Evolutionary conservation across 1,140 invertebrate species (phyloP).

Genomic region (Neotoxoptera formosana): DNA sequence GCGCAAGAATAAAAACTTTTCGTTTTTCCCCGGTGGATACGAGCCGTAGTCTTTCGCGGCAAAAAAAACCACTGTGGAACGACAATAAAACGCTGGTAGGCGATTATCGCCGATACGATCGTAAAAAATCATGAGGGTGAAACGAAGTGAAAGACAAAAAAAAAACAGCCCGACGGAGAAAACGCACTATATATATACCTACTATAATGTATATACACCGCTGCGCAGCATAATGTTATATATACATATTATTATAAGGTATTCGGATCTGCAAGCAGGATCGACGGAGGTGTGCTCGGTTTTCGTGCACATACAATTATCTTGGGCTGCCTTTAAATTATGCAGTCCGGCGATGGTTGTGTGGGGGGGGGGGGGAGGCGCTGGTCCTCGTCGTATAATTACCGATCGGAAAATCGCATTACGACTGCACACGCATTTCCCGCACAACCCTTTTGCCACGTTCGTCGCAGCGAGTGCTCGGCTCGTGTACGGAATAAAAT

Average conservation of each 20-base stretch:
- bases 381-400: not conserved
- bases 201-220: no score
- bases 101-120: conserved; percentile 38
- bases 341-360: not conserved
- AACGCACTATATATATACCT: no score
- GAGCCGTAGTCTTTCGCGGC: not conserved
- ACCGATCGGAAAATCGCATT: not conserved
- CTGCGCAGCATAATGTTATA: no score
- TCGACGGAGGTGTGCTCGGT: not conserved
- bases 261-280: not conserved
- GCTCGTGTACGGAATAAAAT: not conserved
- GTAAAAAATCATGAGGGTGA: conserved; percentile 7
- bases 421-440: not conserved
- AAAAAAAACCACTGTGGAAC: not conserved
- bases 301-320: not conserved
- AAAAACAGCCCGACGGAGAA: not conserved
- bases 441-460: not conserved
- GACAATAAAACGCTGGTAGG: not conserved
- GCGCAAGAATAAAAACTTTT: conserved; percentile 22
- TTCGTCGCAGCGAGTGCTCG: not conserved
- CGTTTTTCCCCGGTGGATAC: not conserved
- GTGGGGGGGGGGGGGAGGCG: no score
- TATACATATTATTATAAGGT: not conserved
- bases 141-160: not conserved
- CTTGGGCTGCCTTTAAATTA: not conserved